Evolutionary conservation across 1,140 invertebrate genomes (phyloP), one percentile per base, ranked within the genome.

Genomic region (Orius insidiosus): DNA sequence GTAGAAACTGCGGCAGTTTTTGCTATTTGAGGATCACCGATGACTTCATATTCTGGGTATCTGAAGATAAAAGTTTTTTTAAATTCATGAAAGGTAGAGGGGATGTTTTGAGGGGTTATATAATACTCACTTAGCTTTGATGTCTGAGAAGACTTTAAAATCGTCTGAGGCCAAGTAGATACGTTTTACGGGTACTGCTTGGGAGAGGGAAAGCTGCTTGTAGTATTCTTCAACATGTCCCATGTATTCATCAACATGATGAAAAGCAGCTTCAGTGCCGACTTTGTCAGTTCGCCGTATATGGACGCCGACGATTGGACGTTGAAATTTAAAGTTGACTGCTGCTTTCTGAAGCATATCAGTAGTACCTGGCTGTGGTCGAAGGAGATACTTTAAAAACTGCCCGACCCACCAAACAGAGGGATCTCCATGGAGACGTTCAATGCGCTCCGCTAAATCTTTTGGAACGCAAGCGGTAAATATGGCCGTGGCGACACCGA

Each of bases 371-470:
- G 75, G 67, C 53, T 88, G 82, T n/a, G 85, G 85, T 51, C 84
- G 69, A 42, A 94, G 70, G 30, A 97, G 66, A 63, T 87, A 97
- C 56, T 85, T 85, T 0, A 95, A 65, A 60, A 98, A 83, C 65
- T 98, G 93, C 1, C 88, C 88, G 32, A 96, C 78, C 88, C 93
- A 98, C 92, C 94, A 98, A 15, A 89, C 90, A 45, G 87, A 69
- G 1, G 95, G 95, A 64, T 96, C 81, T 1, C 93, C 92, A 63
- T 98, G 88, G 18, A 94, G 63, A 51, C 80, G 72, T n/a, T 71
- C 69, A 8, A 96, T 65, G 47, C 85, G 66, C 6, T 75, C 69
- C 8, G 80, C 80, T 45, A 98, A 65, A 60, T 98, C 90, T 56
- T 80, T 77, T 1, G 95, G 95, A 56, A 98, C 3, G 90, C 77